phyloP scores from a whole-genome alignment of 2,888 invertebrate species.

The Caenorhabditis zanzibari region DNA sequence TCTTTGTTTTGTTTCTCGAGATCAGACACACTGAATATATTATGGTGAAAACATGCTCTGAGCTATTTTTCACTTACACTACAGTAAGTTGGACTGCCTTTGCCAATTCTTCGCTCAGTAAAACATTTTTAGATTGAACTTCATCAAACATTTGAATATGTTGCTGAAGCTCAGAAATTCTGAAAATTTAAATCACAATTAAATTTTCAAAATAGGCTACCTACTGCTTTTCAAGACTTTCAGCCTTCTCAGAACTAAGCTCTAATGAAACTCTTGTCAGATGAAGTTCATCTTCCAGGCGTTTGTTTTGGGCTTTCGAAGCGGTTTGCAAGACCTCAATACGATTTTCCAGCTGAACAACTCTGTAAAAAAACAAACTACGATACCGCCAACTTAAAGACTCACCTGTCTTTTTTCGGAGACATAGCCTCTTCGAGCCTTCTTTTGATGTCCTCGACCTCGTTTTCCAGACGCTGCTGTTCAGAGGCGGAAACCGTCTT shows the following conservation, averaged over 20 bases:
- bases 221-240: not conserved
- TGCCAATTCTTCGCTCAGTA: not conserved
- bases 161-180: not conserved
- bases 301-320: conserved; percentile 20
- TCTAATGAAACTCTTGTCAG: not conserved
- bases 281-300: conserved; percentile 19
- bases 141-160: not conserved
- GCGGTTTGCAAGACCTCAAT: conserved; percentile 36
- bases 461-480: conserved; percentile 2
- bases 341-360: conserved; percentile 38
- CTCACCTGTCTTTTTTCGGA: conserved; percentile 38
- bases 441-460: conserved; percentile 10
- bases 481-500: not conserved
- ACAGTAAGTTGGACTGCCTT: not conserved
- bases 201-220: not conserved
- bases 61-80: not conserved
- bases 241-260: not conserved
- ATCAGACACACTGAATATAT: not conserved
- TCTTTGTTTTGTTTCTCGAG: not conserved
- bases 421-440: conserved; percentile 14
- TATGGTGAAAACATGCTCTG: not conserved
- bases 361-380: not conserved
- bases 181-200: not conserved
- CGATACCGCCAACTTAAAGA: not conserved
- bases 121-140: not conserved